phyloP scores from a whole-genome alignment of 2,113 vertebrate species.

The Lycocorax pyrrhopterus region DNA sequence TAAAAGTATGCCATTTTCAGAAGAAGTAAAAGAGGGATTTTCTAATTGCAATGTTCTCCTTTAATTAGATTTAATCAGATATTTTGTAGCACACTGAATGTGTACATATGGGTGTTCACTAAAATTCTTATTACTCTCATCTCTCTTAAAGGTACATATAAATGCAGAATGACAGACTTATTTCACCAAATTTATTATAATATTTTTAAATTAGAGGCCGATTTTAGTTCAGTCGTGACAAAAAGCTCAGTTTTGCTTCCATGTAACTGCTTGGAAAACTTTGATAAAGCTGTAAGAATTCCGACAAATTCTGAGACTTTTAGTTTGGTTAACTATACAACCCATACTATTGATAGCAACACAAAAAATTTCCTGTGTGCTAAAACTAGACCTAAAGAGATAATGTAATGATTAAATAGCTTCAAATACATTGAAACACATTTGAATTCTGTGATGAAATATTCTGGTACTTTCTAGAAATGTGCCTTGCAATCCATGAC shows the following conservation, averaged over 20 bases:
- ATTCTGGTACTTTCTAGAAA: not conserved
- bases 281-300: not conserved
- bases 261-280: not conserved
- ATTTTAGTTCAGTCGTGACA: not conserved
- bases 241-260: not conserved
- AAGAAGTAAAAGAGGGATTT: not conserved
- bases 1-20: not conserved
- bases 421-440: not conserved
- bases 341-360: not conserved
- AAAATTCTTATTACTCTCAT: not conserved
- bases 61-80: constrained; percentile 15
- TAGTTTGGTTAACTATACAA: not conserved
- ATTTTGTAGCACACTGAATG: not conserved
- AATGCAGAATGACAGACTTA: not conserved
- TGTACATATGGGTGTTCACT: not conserved
- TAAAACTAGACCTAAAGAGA: not conserved
- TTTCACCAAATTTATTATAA: not conserved
- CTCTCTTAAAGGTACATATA: not conserved
- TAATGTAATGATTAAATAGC: not conserved
- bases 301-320: not conserved
- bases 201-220: not conserved
- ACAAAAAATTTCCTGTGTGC: not conserved
- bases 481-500: not conserved
- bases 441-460: not conserved
- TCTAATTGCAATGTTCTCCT: not conserved